phyloP scores from a whole-genome alignment of 1,140 invertebrate species.

The Chymomyza costata region DNA sequence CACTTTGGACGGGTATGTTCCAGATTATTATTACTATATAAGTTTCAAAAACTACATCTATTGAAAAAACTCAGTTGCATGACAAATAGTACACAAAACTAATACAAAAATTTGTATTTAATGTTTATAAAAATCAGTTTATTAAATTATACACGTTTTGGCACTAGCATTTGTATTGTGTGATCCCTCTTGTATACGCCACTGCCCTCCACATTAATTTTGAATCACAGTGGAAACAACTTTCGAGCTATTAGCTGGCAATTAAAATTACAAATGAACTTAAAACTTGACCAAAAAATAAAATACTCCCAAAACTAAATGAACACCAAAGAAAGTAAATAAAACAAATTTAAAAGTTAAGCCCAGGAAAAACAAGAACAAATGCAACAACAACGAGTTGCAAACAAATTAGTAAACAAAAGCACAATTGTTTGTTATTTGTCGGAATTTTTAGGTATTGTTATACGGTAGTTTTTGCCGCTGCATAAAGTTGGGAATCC shows the following conservation, averaged over 20 bases:
- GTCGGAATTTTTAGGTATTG: no score
- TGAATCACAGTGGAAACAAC: conserved; percentile 41
- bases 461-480: neutral
- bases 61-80: no score
- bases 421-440: conserved; percentile 59
- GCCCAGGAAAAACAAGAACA: conserved; percentile 14
- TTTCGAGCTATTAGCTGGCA: conserved; percentile 64
- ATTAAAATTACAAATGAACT: conserved; percentile 71
- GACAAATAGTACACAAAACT: no score
- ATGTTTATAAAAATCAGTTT: no score
- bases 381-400: conserved; percentile 28
- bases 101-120: no score
- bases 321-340: conserved; percentile 61
- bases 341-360: conserved; percentile 53
- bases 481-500: conserved; percentile 17
- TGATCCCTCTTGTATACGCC: no score
- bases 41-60: no score
- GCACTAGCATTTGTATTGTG: no score
- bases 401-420: conserved; percentile 70
- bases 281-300: conserved; percentile 38
- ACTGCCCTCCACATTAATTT: no score
- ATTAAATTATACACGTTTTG: no score
- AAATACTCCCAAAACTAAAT: conserved; percentile 40
- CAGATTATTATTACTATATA: no score
- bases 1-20: no score